A percentile compares a stretch with the other conserved stretches of the same genome.
These are phyloP conservation scores for Takifugu flavidus DNA, from an alignment of 2,113 vertebrate genomes.

Conservation along the genomic window DNA sequence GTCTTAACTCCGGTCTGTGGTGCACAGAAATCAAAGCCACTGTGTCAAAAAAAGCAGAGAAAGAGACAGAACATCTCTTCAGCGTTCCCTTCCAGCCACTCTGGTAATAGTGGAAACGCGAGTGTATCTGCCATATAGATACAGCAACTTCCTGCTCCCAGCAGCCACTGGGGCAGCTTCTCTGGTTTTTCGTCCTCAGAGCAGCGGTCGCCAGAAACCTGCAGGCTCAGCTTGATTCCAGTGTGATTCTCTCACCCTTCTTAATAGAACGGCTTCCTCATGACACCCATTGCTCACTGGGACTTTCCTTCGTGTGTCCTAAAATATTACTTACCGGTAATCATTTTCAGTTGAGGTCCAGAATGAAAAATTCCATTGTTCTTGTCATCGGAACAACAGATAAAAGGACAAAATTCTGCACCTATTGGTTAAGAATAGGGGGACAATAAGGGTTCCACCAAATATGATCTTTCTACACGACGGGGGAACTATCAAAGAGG, in stretches of 20 bases:
- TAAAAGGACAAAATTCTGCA: too few species aligned
- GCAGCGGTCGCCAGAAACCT: conserved; percentile 21
- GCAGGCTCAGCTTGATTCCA: conserved; percentile 53
- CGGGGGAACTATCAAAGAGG: too few species aligned
- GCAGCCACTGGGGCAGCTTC: not conserved
- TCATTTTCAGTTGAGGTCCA: too few species aligned
- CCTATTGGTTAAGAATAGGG: too few species aligned
- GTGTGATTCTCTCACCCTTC: conserved; percentile 12
- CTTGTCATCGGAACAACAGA: conserved; percentile 5
- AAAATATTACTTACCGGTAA: too few species aligned
- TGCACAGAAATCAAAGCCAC: not conserved
- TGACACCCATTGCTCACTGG: too few species aligned
- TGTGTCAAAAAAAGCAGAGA: not conserved
- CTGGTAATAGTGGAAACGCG: not conserved
- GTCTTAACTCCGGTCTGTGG: not conserved
- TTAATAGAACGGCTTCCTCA: too few species aligned
- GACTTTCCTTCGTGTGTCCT: too few species aligned
- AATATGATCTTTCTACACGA: too few species aligned
- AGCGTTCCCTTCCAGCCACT: not conserved
- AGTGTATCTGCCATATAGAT: not conserved
- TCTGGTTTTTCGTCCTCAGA: not conserved
- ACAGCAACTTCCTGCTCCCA: too few species aligned
- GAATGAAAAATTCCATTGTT: not conserved
- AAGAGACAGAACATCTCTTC: too few species aligned
- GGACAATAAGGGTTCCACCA: too few species aligned